phyloP scores from a whole-genome alignment of 2,888 invertebrate species.

The Phyllotreta cruciferae region DNA sequence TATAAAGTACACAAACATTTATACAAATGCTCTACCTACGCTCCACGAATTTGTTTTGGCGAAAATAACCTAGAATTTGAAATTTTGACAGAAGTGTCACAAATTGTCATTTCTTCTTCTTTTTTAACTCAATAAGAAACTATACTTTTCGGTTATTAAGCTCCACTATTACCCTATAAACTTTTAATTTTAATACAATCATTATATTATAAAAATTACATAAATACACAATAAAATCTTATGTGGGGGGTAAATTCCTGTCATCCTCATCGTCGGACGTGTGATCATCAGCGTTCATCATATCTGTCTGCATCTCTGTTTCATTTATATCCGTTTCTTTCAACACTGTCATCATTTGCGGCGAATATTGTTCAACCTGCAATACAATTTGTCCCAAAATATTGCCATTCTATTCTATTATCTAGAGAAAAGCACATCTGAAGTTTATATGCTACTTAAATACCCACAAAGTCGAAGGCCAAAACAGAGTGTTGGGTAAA shows the following conservation, averaged over 20 bases:
- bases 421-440: background rate
- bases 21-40: background rate
- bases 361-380: conserved; percentile 75
- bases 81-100: background rate
- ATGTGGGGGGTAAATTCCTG: conserved; percentile 24
- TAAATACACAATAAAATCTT: conserved; percentile 7
- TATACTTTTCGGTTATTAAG: too few species aligned
- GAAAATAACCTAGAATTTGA: conserved; percentile 17
- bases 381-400: background rate
- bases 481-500: background rate
- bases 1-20: conserved; percentile 6
- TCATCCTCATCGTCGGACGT: conserved; percentile 31
- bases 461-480: background rate
- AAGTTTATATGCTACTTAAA: background rate
- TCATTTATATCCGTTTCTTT: conserved; percentile 51
- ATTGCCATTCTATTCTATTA: background rate
- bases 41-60: background rate
- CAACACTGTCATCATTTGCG: conserved; percentile 62
- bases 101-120: too few species aligned
- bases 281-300: conserved; percentile 34
- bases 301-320: conserved; percentile 48
- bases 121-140: too few species aligned
- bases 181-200: too few species aligned
- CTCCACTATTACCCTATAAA: too few species aligned
- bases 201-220: background rate